A percentile compares a stretch with the other conserved stretches of the same genome.
Conservation (phyloP, 2,797 vertebrate genomes). For the Myiotriccus ornatus region DNA sequence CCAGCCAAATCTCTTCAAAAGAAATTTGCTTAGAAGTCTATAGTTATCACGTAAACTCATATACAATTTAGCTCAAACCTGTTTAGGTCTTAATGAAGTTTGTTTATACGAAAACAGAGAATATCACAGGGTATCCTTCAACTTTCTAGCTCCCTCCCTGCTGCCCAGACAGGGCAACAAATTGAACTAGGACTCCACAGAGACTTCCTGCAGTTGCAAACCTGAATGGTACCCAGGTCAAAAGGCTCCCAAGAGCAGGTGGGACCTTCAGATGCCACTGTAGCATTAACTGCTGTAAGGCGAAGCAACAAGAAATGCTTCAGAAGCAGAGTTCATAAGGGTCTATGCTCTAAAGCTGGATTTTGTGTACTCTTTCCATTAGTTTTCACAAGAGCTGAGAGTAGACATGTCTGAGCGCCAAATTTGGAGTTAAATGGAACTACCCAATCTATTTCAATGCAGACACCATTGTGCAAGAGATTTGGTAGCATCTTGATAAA, state of each 20-base stretch:
- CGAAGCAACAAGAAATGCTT: background rate
- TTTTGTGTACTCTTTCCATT: background rate
- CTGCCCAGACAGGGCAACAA: background rate
- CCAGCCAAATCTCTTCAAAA: constrained; percentile 3
- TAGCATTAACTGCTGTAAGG: background rate
- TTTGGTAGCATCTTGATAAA: background rate
- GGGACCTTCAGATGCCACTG: background rate
- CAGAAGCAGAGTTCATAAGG: background rate
- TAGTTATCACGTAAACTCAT: background rate
- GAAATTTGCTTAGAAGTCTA: background rate
- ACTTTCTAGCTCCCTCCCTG: background rate
- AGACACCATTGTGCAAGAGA: background rate
- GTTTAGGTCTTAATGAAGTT: background rate
- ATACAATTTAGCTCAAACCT: background rate
- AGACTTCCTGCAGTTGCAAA: background rate
- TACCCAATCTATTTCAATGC: background rate
- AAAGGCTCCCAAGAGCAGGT: background rate
- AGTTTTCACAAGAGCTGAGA: background rate
- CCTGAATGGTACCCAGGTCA: background rate
- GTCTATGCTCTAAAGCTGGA: background rate
- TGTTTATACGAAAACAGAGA: background rate
- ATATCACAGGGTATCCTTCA: background rate
- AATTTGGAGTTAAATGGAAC: background rate
- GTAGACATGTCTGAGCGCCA: background rate
- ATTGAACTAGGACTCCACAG: background rate